phyloP scores from a whole-genome alignment of 2,113 vertebrate genomes.

The Morone saxatilis region DNA sequence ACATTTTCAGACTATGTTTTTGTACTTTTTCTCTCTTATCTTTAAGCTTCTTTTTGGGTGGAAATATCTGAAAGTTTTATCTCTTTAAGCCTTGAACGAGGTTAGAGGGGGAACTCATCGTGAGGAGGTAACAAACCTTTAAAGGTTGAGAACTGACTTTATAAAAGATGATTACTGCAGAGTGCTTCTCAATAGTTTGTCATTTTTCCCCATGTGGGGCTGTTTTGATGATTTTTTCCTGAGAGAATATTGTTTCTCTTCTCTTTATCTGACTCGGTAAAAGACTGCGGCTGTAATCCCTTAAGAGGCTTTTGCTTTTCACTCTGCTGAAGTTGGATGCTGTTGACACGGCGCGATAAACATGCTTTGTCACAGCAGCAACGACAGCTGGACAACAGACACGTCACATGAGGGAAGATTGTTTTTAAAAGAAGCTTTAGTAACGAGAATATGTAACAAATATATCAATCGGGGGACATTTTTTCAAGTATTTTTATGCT shows the following conservation, averaged over 20 bases:
- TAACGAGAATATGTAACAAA: neutral
- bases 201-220: no score
- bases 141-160: no score
- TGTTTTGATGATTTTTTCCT: neutral
- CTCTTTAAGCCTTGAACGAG: no score
- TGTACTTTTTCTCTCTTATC: no score
- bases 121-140: no score
- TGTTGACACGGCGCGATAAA: slow-evolving; percentile 20
- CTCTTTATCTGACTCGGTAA: slow-evolving; percentile 26
- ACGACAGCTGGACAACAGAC: slow-evolving; percentile 7
- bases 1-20: no score
- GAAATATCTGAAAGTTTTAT: no score
- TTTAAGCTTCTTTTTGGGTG: no score
- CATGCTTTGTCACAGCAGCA: slow-evolving; percentile 33
- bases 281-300: slow-evolving; percentile 46
- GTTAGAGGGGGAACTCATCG: no score
- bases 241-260: neutral
- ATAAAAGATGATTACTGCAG: no score
- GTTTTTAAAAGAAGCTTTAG: neutral
- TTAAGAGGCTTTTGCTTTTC: slow-evolving; percentile 42
- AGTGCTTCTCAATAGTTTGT: no score
- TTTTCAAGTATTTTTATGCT: neutral
- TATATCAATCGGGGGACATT: neutral
- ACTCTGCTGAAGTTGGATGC: slow-evolving; percentile 12
- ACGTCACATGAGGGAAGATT: neutral